Evolutionary conservation across 2,888 invertebrate species (phyloP).

Genomic region (Melanophora roralis): DNA sequence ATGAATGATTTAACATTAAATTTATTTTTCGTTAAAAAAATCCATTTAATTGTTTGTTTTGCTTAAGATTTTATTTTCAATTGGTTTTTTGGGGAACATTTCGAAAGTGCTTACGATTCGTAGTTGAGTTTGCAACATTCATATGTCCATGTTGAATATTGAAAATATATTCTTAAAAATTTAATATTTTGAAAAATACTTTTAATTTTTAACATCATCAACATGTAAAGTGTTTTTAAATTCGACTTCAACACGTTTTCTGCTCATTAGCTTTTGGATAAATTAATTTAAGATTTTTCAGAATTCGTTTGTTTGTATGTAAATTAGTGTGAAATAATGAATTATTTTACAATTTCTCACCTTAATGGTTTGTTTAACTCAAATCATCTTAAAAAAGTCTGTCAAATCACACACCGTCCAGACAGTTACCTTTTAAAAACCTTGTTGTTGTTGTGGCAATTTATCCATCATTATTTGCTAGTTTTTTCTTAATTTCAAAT

Average conservation of each 20-base stretch:
- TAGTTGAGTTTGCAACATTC: background rate
- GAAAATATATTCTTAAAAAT: no score
- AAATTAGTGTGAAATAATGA: conserved; percentile 42
- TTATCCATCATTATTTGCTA: conserved; percentile 45
- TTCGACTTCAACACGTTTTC: background rate
- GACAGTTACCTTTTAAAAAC: background rate
- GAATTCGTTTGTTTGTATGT: conserved; percentile 49
- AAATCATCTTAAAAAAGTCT: conserved; percentile 42
- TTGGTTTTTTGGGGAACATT: background rate
- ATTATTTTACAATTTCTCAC: conserved; percentile 58
- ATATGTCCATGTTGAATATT: no score
- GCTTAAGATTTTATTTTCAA: conserved; percentile 9
- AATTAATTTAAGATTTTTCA: conserved; percentile 43
- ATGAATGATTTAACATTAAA: conserved; percentile 56
- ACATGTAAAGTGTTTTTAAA: background rate
- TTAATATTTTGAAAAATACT: background rate
- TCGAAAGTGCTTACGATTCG: background rate
- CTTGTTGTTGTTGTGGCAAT: conserved; percentile 11
- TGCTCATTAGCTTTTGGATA: conserved; percentile 13
- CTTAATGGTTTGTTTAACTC: conserved; percentile 55
- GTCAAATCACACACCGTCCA: conserved; percentile 10
- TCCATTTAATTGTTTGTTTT: conserved; percentile 27
- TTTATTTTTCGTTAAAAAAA: conserved; percentile 42
- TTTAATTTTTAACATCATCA: background rate
- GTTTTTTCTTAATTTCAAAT: conserved; percentile 30